Evolutionary conservation across 2,797 vertebrate species (phyloP).

Genomic region (Cottoperca gobio): DNA sequence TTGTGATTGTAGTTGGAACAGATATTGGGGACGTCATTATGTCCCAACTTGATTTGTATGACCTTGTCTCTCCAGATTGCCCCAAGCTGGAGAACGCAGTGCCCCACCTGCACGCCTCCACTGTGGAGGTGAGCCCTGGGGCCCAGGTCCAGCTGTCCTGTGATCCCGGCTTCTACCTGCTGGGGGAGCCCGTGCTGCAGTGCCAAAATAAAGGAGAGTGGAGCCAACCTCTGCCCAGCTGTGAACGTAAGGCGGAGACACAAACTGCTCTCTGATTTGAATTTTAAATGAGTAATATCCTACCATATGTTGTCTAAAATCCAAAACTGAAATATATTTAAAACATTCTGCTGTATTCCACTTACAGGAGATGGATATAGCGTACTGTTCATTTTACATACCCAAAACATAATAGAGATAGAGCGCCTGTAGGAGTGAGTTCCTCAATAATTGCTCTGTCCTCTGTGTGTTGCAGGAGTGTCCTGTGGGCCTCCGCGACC

Average conservation of each 20-base stretch:
- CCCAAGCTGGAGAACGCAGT: slow-evolving; percentile 88
- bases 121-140: slow-evolving; percentile 88
- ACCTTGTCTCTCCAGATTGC: slow-evolving; percentile 87
- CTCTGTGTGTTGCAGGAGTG: slow-evolving; percentile 84
- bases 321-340: neutral
- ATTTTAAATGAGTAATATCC: neutral
- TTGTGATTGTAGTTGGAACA: too few species aligned
- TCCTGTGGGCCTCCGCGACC: slow-evolving; percentile 91
- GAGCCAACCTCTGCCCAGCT: slow-evolving; percentile 91
- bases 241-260: slow-evolving; percentile 90
- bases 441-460: neutral
- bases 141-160: slow-evolving; percentile 93
- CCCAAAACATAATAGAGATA: neutral
- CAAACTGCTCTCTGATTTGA: neutral
- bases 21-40: too few species aligned
- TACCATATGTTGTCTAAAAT: too few species aligned
- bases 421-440: neutral
- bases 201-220: slow-evolving; percentile 96
- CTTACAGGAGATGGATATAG: neutral
- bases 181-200: slow-evolving; percentile 91
- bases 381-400: neutral
- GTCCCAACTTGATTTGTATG: too few species aligned
- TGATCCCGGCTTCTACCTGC: slow-evolving; percentile 95
- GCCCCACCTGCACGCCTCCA: slow-evolving; percentile 88
- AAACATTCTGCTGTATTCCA: neutral